Percentiles rank a stretch among this genome's conserved stretches.
Conservation (phyloP, 2,113 vertebrate species). For the Eubucco bourcierii region DNA sequence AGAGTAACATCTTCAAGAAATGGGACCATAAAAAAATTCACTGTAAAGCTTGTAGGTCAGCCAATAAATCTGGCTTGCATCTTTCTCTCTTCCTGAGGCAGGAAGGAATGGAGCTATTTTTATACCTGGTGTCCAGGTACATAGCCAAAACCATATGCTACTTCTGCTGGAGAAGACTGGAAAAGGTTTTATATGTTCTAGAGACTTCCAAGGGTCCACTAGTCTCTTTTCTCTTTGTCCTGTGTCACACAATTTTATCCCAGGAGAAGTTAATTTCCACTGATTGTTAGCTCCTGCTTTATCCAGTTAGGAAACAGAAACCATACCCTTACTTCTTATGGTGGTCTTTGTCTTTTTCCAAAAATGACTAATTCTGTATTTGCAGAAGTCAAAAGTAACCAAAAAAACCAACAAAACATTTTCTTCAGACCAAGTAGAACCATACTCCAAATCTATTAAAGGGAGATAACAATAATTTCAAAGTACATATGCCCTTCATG, state of each 20-base stretch:
- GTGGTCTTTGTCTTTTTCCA: not conserved
- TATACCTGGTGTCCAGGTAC: slow-evolving; percentile 46
- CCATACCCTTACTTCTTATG: not conserved
- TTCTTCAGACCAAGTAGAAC: not conserved
- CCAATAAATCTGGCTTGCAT: slow-evolving; percentile 34
- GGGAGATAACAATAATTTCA: not conserved
- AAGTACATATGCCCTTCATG: not conserved
- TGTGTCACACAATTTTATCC: not conserved
- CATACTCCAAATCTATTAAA: not conserved
- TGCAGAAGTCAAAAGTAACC: not conserved
- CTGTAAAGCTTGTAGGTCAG: slow-evolving; percentile 19
- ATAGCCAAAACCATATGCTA: slow-evolving; percentile 10
- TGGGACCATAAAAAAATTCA: slow-evolving; percentile 21
- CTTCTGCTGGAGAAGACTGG: slow-evolving; percentile 20
- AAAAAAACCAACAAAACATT: not conserved
- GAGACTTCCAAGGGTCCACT: not conserved
- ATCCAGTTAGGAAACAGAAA: not conserved
- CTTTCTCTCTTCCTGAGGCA: slow-evolving; percentile 49
- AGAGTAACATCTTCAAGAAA: not conserved
- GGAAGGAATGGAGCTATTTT: slow-evolving; percentile 45
- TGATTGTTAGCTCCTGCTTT: not conserved
- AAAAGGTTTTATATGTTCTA: not conserved
- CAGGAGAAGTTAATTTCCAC: not conserved
- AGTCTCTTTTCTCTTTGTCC: not conserved
- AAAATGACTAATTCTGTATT: not conserved